Conservation (phyloP, 2,888 invertebrate genomes). For the Pristionchus arcanus region DNA sequence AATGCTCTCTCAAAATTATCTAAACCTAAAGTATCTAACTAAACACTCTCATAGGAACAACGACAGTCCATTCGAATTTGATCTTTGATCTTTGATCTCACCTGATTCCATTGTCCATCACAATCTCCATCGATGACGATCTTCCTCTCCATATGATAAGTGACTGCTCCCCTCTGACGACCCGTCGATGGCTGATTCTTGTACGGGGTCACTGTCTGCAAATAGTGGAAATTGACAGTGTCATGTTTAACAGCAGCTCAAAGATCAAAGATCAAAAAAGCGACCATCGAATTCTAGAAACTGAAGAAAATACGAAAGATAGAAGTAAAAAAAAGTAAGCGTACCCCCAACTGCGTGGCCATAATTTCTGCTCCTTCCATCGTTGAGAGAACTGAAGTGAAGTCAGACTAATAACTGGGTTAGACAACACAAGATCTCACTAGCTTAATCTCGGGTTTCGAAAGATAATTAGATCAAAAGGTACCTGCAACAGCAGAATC, state of each 20-base stretch:
- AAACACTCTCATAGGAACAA: too few species aligned
- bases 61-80: neutral
- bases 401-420: neutral
- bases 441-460: too few species aligned
- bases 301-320: neutral
- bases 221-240: neutral
- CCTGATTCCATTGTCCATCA: neutral
- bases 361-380: neutral
- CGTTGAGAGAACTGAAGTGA: neutral
- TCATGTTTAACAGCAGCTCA: neutral
- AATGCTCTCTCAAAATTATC: too few species aligned
- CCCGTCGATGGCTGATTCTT: neutral
- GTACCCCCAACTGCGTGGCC: neutral
- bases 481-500: neutral
- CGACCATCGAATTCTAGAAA: neutral
- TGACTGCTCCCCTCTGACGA: neutral
- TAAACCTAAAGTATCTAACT: too few species aligned
- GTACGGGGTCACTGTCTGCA: neutral
- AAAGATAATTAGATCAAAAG: neutral
- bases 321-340: neutral
- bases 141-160: neutral
- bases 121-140: neutral
- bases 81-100: slow-evolving; percentile 19
- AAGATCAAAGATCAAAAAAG: neutral
- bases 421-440: neutral